These are phyloP conservation scores for Drosophila parabipectinata DNA, from an alignment of 1,140 invertebrate species.

Conservation along the genomic window DNA sequence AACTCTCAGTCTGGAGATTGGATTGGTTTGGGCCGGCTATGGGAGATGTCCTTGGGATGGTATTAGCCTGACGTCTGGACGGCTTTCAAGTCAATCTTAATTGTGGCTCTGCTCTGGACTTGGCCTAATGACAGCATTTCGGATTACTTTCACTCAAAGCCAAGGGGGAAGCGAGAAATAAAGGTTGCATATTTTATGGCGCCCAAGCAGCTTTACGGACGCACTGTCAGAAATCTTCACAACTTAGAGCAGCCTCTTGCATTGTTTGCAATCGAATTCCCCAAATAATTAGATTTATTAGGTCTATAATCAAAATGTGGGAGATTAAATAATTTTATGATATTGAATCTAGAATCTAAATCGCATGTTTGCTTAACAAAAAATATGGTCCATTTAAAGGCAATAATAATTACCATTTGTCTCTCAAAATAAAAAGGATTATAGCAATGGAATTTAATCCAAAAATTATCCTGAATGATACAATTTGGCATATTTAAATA, in stretches of 20 bases:
- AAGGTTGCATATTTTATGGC: slow-evolving; percentile 73
- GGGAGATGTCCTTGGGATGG: slow-evolving; percentile 37
- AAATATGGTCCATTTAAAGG: not conserved
- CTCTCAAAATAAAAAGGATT: not conserved
- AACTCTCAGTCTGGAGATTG: slow-evolving; percentile 56
- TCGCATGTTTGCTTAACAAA: not conserved
- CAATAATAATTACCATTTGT: not conserved
- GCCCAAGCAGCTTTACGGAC: slow-evolving; percentile 44
- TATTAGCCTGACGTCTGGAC: slow-evolving; percentile 53
- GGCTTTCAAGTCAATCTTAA: slow-evolving; percentile 76
- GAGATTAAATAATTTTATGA: not conserved
- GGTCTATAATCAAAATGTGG: not conserved
- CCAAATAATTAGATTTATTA: not conserved
- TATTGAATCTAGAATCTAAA: not conserved
- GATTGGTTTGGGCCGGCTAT: slow-evolving; percentile 34
- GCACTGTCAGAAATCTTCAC: slow-evolving; percentile 8
- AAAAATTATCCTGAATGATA: not conserved
- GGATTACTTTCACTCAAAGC: slow-evolving; percentile 76
- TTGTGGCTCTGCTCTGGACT: slow-evolving; percentile 51
- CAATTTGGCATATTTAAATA: not conserved
- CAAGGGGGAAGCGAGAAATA: slow-evolving; percentile 17
- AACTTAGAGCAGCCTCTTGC: too few species aligned
- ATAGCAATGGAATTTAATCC: not conserved
- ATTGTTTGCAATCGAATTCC: not conserved
- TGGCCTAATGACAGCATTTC: slow-evolving; percentile 76